These are phyloP conservation scores for Noctua pronuba DNA, from an alignment of 2,888 invertebrate species.

Conservation along the genomic window DNA sequence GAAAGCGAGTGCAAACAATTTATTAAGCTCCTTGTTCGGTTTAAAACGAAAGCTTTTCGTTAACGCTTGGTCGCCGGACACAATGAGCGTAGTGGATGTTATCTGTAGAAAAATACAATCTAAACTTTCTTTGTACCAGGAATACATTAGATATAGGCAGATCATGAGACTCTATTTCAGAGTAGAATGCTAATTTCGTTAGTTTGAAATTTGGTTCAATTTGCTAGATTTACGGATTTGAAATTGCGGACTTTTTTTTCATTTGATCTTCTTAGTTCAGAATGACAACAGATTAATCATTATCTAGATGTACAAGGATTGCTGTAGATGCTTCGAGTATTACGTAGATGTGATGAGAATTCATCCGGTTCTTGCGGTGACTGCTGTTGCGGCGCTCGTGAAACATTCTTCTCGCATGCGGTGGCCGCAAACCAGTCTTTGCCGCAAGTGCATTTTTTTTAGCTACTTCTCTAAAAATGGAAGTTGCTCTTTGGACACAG, in stretches of 20 bases:
- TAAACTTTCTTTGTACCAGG: constrained; percentile 65
- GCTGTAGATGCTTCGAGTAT: background rate
- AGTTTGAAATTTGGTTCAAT: constrained; percentile 17
- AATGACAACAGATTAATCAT: background rate
- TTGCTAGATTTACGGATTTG: constrained; percentile 1
- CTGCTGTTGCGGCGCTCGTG: background rate
- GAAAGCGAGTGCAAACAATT: constrained; percentile 64
- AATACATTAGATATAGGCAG: constrained; percentile 64
- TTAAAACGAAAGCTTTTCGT: constrained; percentile 64
- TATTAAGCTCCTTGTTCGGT: constrained; percentile 66
- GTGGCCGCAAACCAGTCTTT: background rate
- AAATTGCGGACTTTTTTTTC: background rate
- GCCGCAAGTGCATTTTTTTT: background rate
- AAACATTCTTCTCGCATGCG: background rate
- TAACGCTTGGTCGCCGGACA: constrained; percentile 62
- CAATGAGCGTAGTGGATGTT: constrained; percentile 67
- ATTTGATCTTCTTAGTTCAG: background rate
- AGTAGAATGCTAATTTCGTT: constrained; percentile 3
- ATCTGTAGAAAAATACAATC: constrained; percentile 69
- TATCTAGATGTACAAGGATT: accelerated
- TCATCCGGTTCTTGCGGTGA: background rate
- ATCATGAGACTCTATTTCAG: constrained; percentile 53
- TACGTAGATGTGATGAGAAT: background rate
- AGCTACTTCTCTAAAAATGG: background rate
- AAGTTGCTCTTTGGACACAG: background rate